Conservation (phyloP, 2,888 invertebrate genomes). For the Clunio marinus region DNA sequence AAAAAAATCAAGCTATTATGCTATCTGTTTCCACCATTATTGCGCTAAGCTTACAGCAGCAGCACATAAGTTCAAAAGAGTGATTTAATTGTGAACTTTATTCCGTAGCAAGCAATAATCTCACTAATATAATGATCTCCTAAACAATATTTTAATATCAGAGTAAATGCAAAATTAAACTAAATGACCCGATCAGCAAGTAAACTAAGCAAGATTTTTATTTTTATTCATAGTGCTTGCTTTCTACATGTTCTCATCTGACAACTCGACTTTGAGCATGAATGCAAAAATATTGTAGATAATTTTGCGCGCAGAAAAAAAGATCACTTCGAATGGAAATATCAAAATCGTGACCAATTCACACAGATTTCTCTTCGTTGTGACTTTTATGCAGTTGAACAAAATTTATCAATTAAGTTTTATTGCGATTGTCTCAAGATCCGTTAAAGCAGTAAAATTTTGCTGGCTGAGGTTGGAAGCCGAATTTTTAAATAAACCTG, state of each 20-base stretch:
- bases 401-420: no score
- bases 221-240: background rate
- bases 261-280: background rate
- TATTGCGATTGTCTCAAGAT: no score
- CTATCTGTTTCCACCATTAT: background rate
- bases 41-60: background rate
- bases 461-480: no score
- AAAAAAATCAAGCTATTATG: background rate
- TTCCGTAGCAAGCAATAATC: background rate
- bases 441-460: no score
- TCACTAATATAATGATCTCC: slow-evolving; percentile 31
- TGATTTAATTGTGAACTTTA: background rate
- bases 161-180: background rate
- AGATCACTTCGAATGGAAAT: slow-evolving; percentile 20
- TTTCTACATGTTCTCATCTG: background rate
- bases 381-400: no score
- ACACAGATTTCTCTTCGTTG: background rate
- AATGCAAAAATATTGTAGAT: slow-evolving; percentile 1
- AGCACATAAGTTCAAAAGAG: background rate
- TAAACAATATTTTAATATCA: slow-evolving; percentile 32
- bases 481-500: no score
- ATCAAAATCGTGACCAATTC: slow-evolving; percentile 36
- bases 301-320: background rate
- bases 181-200: slow-evolving; percentile 9
- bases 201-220: background rate